These are phyloP conservation scores for Agonopterix arenella DNA, from an alignment of 2,888 invertebrate species.

Conservation along the genomic window DNA sequence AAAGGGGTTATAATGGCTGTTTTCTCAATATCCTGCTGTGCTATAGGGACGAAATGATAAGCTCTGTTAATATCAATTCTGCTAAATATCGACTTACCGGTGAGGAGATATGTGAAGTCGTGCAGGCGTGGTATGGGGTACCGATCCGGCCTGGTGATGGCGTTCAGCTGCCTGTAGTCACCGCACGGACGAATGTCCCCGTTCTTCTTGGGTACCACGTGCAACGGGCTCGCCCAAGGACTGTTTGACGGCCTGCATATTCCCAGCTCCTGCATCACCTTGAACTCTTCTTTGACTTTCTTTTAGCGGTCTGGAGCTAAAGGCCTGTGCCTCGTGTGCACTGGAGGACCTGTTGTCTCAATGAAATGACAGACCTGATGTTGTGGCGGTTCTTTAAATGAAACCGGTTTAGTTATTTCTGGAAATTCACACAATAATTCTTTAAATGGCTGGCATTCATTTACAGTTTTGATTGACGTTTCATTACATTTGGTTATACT, in stretches of 20 bases:
- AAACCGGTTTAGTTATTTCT: slow-evolving; percentile 15
- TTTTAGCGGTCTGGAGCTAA: slow-evolving; percentile 6
- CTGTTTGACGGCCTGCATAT: slow-evolving; percentile 5
- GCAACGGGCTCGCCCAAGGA: slow-evolving; percentile 5
- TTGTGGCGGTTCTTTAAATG: slow-evolving; percentile 12
- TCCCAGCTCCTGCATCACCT: slow-evolving; percentile 1
- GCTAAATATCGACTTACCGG: slow-evolving; percentile 21
- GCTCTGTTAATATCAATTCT: slow-evolving; percentile 30
- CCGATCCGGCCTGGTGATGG: not conserved
- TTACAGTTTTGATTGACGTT: slow-evolving; percentile 1
- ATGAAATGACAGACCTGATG: slow-evolving; percentile 6
- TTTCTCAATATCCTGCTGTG: slow-evolving; percentile 31
- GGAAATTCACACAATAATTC: slow-evolving; percentile 10
- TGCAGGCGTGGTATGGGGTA: slow-evolving; percentile 18
- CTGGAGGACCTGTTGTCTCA: slow-evolving; percentile 1
- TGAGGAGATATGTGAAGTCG: slow-evolving; percentile 18
- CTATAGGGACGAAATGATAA: slow-evolving; percentile 36
- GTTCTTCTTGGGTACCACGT: slow-evolving; percentile 4
- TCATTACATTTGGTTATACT: not conserved
- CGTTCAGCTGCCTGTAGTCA: slow-evolving; percentile 5
- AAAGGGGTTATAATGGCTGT: slow-evolving; percentile 37
- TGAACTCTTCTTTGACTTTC: slow-evolving; percentile 7
- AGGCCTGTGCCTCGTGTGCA: slow-evolving; percentile 1
- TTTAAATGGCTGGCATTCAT: slow-evolving; percentile 6
- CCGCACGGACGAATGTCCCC: slow-evolving; percentile 2